Base-by-base conservation (phyloP, 2,888 invertebrate genomes). In the Cryptus viduatorius region DNA sequence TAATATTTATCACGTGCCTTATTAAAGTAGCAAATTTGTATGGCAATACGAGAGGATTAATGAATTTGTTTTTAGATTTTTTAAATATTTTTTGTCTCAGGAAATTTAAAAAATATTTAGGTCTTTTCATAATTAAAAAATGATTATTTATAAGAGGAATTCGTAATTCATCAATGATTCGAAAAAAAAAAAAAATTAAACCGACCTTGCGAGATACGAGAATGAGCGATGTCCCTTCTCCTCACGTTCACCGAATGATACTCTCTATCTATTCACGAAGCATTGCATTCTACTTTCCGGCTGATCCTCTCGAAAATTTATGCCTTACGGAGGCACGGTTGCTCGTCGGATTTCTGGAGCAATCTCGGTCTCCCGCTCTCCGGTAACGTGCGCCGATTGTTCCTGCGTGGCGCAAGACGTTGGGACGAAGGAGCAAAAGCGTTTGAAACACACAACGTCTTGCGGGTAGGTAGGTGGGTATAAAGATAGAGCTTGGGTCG, bases 361-460 rank as follows among this genome's bases (percentile, higher is more conserved):
- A 65, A 76, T 53, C 65, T 64, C 76, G 24, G 59, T 65, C 53
- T 42, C 42, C 14, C 64, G 73, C 64, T 64, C 31, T 48, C 37
- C 19, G 31, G 50, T 65, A 53, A 76, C 37, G 14, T 48, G 75
- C 14, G 50, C 37, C 50, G 65, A 65, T 64, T 37, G 29, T 46
- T 46, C n/a, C 12, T n/a, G 7, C n/a, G 50, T 65, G 50, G 24
- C 65, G n/a, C 19, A 50, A 42, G 37, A 50, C 50, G 19, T 53
- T 24, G 44, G 42, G 69, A 29, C 37, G 69, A 48, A n/a, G 59
- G 14, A 61, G 61, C 7, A 42, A 61, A 64, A 46, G 24, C 59
- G 24, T 48, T 67, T 19, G 16, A 29, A 46, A 46, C 29, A 48
- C 31, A n/a, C 42, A 19, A 0, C 12, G 24, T 19, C 19, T 19